A percentile compares a stretch with the other conserved stretches of the same genome.
These are phyloP conservation scores for Ormyrus pomaceus DNA, from an alignment of 2,888 invertebrate genomes.

Conservation along the genomic window DNA sequence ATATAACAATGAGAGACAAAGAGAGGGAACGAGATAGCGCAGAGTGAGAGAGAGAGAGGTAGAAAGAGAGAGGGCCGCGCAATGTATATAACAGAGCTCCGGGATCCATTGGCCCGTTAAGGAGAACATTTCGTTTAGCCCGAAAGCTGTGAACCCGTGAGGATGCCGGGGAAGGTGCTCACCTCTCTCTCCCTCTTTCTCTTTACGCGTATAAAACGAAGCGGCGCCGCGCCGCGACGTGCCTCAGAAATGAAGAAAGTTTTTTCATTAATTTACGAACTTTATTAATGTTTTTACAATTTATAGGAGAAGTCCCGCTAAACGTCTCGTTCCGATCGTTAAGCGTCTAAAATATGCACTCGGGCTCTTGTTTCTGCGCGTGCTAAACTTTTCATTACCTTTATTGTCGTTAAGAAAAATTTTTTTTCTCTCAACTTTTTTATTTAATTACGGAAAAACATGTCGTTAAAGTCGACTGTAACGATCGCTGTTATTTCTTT, in stretches of 20 bases:
- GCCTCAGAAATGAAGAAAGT: conserved; percentile 12
- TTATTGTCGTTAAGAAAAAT: background rate
- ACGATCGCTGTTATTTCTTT: conserved; percentile 20
- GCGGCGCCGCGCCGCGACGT: background rate
- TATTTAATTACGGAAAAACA: conserved; percentile 10
- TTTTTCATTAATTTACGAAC: conserved; percentile 41
- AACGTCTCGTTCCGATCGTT: background rate
- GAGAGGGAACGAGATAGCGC: too few species aligned
- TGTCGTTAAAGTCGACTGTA: conserved; percentile 15
- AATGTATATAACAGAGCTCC: conserved; percentile 7
- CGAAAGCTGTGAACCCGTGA: conserved; percentile 7
- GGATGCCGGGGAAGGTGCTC: background rate
- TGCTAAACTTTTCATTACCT: conserved; percentile 18
- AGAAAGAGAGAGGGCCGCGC: background rate
- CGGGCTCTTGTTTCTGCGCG: background rate
- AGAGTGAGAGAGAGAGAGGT: background rate
- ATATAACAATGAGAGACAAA: too few species aligned
- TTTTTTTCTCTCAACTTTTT: background rate
- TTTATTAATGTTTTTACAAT: conserved; percentile 30
- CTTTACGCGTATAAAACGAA: background rate
- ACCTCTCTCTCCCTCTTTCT: background rate
- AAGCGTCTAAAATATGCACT: background rate
- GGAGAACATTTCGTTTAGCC: conserved; percentile 21
- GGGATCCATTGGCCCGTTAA: conserved; percentile 19
- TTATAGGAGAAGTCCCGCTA: background rate